Base-by-base conservation (phyloP, 2,113 vertebrate genomes). In the Strigops habroptila region DNA sequence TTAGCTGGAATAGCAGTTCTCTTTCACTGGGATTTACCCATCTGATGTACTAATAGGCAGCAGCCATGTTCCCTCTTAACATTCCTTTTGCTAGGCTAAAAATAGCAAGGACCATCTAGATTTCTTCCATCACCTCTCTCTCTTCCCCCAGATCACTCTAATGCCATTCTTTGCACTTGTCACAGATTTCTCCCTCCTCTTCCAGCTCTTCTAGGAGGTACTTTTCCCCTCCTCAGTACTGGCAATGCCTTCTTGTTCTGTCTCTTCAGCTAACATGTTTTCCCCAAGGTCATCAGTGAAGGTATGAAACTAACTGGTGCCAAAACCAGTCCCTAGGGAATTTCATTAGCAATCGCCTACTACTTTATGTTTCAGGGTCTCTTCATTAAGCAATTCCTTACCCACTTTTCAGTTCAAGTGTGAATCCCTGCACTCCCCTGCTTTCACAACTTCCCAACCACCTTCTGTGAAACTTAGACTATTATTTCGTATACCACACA, bases 21-120 rank as follows among this genome's bases (percentile, higher is more conserved):
- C 81, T 89, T 93, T 87, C 57, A 48, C 44, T 89, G 89, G 93
- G 95, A 62, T 95, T 97, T 96, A 92, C 91, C 93, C 94, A 71
- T 64, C 89, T 64, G 74, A 79, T 91, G 52, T 96, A 96, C 95
- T 96, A 93, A 97, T 89, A 97, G 96, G 81, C 81, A 92, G 91
- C 84, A 95, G 89, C 85, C 94, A 85, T 85, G 89, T 76, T 81
- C 30, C 77, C 48, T 93, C 81, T 95, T 95, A 89, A 95, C 94
- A 93, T 93, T 95, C 89, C 67, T 91, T 92, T 82, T 76, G 65
- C 69, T 76, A n/a, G 77, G 57, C 93, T 96, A 95, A 93, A 96
- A 95, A 96, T 91, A 96, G 83, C 57, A 52, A 68, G 92, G 88
- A 43, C 57, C 0, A 1, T 60, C 49, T 77, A 70, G 63, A 75